These are phyloP conservation scores for Xyrichtys novacula DNA, from an alignment of 2,797 vertebrate genomes.

Conservation along the genomic window DNA sequence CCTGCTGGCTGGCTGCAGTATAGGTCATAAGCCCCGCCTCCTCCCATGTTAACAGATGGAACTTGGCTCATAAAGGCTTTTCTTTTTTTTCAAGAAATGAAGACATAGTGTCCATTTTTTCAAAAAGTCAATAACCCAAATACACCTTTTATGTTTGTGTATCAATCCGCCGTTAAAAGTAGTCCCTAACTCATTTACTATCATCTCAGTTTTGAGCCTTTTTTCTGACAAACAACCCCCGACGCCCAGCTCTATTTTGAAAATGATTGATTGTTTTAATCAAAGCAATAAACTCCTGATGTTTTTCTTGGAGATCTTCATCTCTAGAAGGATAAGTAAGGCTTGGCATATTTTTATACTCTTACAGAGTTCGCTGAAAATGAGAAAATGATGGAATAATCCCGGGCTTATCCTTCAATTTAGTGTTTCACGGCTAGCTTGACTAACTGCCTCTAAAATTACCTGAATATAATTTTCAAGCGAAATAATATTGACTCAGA, in stretches of 20 bases:
- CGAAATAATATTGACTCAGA: constrained; percentile 39
- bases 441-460: constrained; percentile 39
- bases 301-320: no score
- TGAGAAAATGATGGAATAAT: constrained; percentile 10
- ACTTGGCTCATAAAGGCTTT: no score
- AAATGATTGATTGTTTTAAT: no score
- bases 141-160: neutral
- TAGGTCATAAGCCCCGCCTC: no score
- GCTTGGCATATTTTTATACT: neutral
- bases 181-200: neutral
- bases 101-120: no score
- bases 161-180: neutral
- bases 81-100: no score
- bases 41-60: no score
- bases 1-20: no score
- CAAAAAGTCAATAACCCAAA: no score
- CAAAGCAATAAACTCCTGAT: no score
- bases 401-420: constrained; percentile 42
- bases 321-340: no score
- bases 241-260: neutral
- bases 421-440: neutral
- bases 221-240: no score
- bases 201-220: neutral
- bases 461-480: constrained; percentile 20
- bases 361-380: neutral